These are phyloP conservation scores for Drosophila quasianomalipes DNA, from an alignment of 2,888 invertebrate genomes.

Conservation along the genomic window DNA sequence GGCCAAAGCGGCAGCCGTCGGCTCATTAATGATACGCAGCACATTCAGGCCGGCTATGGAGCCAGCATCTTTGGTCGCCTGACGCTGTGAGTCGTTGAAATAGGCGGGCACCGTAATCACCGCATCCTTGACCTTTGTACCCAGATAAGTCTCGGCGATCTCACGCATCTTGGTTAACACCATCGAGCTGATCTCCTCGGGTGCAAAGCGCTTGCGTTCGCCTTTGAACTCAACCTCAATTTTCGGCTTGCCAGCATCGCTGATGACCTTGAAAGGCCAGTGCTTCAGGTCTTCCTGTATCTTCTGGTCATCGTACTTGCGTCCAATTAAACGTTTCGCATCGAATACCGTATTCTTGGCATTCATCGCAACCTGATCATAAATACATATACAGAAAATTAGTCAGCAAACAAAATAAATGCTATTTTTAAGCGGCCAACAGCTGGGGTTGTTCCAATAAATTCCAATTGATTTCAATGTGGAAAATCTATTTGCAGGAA, in stretches of 20 bases:
- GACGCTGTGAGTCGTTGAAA: constrained; percentile 93
- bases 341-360: constrained; percentile 93
- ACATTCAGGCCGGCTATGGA: constrained; percentile 94
- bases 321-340: constrained; percentile 93
- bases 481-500: background rate
- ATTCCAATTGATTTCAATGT: background rate
- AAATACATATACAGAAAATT: constrained; percentile 8
- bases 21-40: constrained; percentile 95
- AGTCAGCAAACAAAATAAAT: constrained; percentile 21
- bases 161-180: constrained; percentile 94
- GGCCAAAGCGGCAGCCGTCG: constrained; percentile 94
- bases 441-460: constrained; percentile 13
- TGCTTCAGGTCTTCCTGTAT: constrained; percentile 93
- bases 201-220: constrained; percentile 91
- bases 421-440: constrained; percentile 40
- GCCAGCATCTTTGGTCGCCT: constrained; percentile 96
- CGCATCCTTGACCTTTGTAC: constrained; percentile 90
- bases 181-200: constrained; percentile 95
- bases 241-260: constrained; percentile 90
- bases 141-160: constrained; percentile 91
- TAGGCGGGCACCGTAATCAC: constrained; percentile 94
- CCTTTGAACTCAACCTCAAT: constrained; percentile 91
- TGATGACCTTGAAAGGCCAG: constrained; percentile 91
- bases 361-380: constrained; percentile 90
- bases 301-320: constrained; percentile 91